Percentiles rank a stretch among this genome's conserved stretches.
phyloP scores from a whole-genome alignment of 2,113 vertebrate genomes.

The Motacilla alba region DNA sequence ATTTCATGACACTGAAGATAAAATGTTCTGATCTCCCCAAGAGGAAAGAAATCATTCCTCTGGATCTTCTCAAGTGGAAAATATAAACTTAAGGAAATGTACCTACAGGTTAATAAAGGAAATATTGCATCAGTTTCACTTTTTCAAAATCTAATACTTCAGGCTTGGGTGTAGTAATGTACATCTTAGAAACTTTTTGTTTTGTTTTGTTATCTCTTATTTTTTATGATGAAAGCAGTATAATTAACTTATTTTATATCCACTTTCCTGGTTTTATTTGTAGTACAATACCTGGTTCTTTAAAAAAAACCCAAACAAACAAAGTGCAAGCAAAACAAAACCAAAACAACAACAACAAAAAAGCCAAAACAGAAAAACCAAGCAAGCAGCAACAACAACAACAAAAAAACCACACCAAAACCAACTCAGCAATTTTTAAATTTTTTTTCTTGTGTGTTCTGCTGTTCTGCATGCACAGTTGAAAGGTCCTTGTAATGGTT shows the following conservation, averaged over 20 bases:
- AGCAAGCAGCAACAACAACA: neutral
- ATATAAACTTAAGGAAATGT: neutral
- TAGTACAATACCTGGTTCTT: neutral
- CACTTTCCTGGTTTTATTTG: neutral
- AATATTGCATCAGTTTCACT: neutral
- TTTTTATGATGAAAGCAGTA: neutral
- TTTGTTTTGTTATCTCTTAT: neutral
- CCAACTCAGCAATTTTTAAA: neutral
- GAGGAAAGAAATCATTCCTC: neutral
- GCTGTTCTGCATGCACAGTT: neutral
- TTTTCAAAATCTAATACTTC: neutral
- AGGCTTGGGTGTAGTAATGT: neutral
- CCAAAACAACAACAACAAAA: neutral
- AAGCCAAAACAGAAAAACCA: neutral
- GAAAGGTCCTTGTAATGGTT: neutral
- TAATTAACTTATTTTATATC: neutral
- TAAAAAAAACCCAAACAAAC: neutral
- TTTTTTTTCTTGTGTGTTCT: neutral
- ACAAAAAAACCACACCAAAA: neutral
- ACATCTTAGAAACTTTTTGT: neutral
- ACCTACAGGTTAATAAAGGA: neutral
- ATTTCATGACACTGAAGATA: neutral
- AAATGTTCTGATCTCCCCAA: neutral
- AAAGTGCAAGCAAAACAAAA: neutral
- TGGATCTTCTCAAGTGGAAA: neutral